These are phyloP conservation scores for Chloroceryle aenea DNA, from an alignment of 2,113 vertebrate genomes.

Conservation along the genomic window DNA sequence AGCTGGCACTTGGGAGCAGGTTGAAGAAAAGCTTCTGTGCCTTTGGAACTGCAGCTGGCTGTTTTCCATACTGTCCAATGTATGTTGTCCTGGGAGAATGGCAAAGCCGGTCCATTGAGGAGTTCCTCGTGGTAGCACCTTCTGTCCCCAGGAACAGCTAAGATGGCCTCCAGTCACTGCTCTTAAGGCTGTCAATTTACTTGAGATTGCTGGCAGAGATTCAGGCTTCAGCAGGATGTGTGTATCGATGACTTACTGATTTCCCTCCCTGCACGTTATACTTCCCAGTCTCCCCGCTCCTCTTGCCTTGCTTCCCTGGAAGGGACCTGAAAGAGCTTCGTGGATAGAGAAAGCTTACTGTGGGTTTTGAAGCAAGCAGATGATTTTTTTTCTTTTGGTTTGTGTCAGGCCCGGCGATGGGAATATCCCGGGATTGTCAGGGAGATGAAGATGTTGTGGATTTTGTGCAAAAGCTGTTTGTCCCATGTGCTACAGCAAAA, in stretches of 20 bases:
- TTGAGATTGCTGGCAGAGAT: conserved; percentile 15
- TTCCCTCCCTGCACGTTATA: not conserved
- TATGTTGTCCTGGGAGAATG: not conserved
- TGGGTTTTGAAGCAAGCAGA: not conserved
- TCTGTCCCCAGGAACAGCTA: conserved; percentile 17
- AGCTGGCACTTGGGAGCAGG: not conserved
- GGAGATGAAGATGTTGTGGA: accelerated
- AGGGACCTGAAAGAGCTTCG: not conserved
- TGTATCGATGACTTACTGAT: conserved; percentile 44
- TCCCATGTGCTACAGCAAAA: not conserved
- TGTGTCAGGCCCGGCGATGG: not conserved
- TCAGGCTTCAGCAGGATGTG: not conserved
- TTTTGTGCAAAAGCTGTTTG: not conserved
- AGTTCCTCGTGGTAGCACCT: not conserved
- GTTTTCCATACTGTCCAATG: not conserved
- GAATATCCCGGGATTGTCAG: not conserved
- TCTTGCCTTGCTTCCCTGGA: not conserved
- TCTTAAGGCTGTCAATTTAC: conserved; percentile 23
- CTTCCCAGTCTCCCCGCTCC: not conserved
- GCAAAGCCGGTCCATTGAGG: not conserved
- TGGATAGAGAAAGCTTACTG: not conserved
- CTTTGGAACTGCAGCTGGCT: not conserved
- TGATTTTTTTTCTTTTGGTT: not conserved
- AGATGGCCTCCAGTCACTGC: conserved; percentile 53
- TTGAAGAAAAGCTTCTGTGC: not conserved